Conservation (phyloP, 1,140 invertebrate genomes). For the Liolophura sinensis region DNA sequence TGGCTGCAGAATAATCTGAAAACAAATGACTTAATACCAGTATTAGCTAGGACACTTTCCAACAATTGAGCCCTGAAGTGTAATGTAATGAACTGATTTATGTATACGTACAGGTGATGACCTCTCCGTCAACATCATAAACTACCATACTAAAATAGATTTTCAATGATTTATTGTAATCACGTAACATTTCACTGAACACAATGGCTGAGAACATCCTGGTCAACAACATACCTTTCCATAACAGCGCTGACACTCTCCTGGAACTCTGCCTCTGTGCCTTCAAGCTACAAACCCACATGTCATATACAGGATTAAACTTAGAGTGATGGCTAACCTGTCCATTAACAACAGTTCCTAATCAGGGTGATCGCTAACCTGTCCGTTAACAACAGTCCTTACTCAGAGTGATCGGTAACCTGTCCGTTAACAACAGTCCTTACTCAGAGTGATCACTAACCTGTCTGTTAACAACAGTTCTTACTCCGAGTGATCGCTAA, state of each 20-base stretch:
- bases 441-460: no score
- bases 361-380: no score
- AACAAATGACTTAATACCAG: no score
- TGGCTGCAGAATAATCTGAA: no score
- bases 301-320: neutral
- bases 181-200: neutral
- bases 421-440: no score
- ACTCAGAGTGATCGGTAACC: no score
- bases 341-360: no score
- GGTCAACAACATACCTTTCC: slow-evolving; percentile 63
- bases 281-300: slow-evolving; percentile 55
- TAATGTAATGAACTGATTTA: neutral
- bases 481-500: no score
- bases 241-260: slow-evolving; percentile 65
- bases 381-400: no score
- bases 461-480: no score
- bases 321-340: no score
- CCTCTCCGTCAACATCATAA: neutral
- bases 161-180: neutral
- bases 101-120: neutral
- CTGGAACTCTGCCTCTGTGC: slow-evolving; percentile 63
- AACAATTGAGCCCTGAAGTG: neutral
- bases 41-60: no score
- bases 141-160: neutral
- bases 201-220: neutral